A percentile compares a stretch with the other conserved stretches of the same genome.
phyloP scores from a whole-genome alignment of 2,113 vertebrate species.

The Cariama cristata region DNA sequence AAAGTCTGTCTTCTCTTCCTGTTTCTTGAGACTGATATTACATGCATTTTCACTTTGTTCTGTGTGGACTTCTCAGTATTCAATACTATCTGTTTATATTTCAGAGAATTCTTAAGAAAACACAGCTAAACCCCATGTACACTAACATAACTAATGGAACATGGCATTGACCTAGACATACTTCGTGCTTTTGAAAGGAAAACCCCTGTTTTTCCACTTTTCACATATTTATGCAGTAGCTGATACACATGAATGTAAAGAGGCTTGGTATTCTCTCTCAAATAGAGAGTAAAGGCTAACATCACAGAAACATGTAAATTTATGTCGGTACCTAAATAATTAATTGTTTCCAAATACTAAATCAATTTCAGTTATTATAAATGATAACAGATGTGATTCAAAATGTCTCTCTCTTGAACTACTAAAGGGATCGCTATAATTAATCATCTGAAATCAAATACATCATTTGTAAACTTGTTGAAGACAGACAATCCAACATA shows the following conservation, averaged over 20 bases:
- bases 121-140: background rate
- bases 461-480: background rate
- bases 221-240: background rate
- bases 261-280: background rate
- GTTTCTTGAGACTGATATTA: background rate
- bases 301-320: background rate
- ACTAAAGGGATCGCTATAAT: background rate
- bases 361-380: background rate
- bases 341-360: background rate
- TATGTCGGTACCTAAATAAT: background rate
- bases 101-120: slow-evolving; percentile 43
- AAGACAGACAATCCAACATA: background rate
- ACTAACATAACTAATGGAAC: background rate
- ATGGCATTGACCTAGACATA: background rate
- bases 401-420: background rate
- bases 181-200: background rate
- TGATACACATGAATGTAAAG: background rate
- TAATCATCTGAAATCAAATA: slow-evolving; percentile 6
- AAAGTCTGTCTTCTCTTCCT: background rate
- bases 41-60: background rate
- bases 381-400: background rate
- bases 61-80: background rate
- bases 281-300: background rate
- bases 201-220: background rate
- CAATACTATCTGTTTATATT: background rate